A percentile compares a stretch with the other conserved stretches of the same genome.
Conservation (phyloP, 1,140 invertebrate species). For the Listronotus bonariensis region DNA sequence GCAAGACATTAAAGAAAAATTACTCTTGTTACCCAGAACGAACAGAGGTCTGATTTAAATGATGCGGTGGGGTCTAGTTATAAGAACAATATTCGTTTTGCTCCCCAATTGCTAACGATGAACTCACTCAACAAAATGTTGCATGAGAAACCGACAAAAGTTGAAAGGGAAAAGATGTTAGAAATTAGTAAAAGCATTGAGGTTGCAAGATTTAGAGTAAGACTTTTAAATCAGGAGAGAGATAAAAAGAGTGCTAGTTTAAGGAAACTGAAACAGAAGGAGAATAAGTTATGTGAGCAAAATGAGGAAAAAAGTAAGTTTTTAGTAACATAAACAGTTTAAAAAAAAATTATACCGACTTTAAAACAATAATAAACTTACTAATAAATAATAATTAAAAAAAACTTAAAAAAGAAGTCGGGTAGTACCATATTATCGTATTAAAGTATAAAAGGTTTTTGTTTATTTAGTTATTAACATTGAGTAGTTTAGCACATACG, state of each 20-base stretch:
- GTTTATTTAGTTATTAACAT: no score
- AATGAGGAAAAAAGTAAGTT: conserved; percentile 53
- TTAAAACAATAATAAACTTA: no score
- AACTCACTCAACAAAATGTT: conserved; percentile 60
- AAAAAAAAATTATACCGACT: no score
- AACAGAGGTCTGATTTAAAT: background rate
- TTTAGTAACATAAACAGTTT: no score
- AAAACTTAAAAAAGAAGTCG: no score
- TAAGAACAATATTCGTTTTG: conserved; percentile 39
- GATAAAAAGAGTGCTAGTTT: conserved; percentile 61
- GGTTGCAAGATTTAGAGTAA: conserved; percentile 61
- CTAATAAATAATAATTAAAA: no score
- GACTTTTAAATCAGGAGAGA: conserved; percentile 63
- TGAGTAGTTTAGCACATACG: no score
- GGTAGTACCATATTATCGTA: no score
- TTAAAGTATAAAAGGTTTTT: no score
- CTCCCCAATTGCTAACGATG: conserved; percentile 56
- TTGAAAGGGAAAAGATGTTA: conserved; percentile 58
- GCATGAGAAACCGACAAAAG: conserved; percentile 58
- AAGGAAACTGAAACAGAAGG: conserved; percentile 57
- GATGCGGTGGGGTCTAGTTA: conserved; percentile 1
- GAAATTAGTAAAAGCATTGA: conserved; percentile 63
- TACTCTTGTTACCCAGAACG: conserved; percentile 29
- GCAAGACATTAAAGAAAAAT: conserved; percentile 60
- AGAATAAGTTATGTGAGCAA: conserved; percentile 46